A percentile compares a stretch with the other conserved stretches of the same genome.
These are phyloP conservation scores for Bujurquina vittata DNA, from an alignment of 2,113 vertebrate species.

Conservation along the genomic window DNA sequence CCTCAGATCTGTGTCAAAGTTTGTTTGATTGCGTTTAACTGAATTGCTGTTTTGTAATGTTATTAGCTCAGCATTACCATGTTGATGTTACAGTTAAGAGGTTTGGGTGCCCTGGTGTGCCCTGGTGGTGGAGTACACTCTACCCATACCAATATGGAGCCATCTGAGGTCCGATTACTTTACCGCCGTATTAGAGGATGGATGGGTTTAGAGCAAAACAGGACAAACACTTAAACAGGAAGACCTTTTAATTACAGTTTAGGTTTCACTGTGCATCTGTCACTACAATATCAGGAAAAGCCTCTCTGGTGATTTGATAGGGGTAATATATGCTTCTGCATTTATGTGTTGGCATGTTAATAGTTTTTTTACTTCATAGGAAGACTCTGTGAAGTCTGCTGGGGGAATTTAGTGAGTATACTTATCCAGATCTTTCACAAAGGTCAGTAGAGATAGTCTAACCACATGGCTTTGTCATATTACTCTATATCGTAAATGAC, in stretches of 20 bases:
- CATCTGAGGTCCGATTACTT: constrained; percentile 66
- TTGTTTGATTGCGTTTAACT: constrained; percentile 62
- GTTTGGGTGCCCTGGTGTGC: constrained; percentile 44
- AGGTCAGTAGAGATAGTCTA: constrained; percentile 7
- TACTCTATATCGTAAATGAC: neutral
- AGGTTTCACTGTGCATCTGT: constrained; percentile 58
- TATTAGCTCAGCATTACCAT: constrained; percentile 69
- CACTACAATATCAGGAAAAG: constrained; percentile 27
- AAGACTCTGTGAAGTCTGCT: constrained; percentile 36
- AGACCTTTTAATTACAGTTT: constrained; percentile 63
- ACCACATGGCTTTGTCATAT: neutral
- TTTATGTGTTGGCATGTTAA: constrained; percentile 27
- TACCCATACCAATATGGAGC: constrained; percentile 43
- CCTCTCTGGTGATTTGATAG: constrained; percentile 5
- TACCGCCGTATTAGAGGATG: constrained; percentile 54
- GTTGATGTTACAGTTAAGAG: constrained; percentile 65
- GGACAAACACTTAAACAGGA: constrained; percentile 28
- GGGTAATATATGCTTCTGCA: neutral
- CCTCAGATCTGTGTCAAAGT: constrained; percentile 64
- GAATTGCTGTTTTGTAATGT: constrained; percentile 65
- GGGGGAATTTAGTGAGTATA: neutral
- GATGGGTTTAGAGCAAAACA: constrained; percentile 47
- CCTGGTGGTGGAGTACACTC: constrained; percentile 17
- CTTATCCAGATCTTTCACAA: neutral
- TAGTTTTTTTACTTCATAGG: constrained; percentile 23